phyloP scores from a whole-genome alignment of 64 coral and sea anemone species.

The Stylophora pistillata region DNA sequence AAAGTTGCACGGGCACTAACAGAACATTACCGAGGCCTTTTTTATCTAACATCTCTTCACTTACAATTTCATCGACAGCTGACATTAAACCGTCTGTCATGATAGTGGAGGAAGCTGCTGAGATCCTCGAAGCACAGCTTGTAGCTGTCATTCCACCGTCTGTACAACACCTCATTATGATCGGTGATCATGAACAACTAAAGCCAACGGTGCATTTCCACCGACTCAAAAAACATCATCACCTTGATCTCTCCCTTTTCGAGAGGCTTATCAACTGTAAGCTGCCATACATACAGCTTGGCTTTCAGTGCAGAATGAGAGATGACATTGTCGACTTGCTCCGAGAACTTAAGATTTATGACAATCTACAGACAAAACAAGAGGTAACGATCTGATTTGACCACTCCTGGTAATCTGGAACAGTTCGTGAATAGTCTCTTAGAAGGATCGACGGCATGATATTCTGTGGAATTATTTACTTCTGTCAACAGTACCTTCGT shows the following conservation, averaged over 20 bases:
- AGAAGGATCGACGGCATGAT: too few relatives aligned
- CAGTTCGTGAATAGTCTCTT: background rate
- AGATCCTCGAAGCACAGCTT: constrained; percentile 83
- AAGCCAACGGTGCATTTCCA: constrained; percentile 60
- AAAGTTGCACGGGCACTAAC: background rate
- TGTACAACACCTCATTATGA: constrained; percentile 84
- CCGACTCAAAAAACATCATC: constrained; percentile 32
- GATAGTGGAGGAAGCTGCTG: constrained; percentile 91
- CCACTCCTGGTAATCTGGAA: background rate
- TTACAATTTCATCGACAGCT: background rate
- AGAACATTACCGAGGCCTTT: too few relatives aligned
- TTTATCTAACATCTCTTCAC: background rate
- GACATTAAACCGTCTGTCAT: constrained; percentile 71
- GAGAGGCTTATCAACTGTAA: constrained; percentile 73
- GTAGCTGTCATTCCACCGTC: constrained; percentile 70
- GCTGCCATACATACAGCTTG: constrained; percentile 49
- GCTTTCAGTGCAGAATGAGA: constrained; percentile 78
- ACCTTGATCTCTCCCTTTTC: constrained; percentile 85
- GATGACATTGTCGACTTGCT: constrained; percentile 75
- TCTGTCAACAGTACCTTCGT: too few relatives aligned
- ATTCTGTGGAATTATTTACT: too few relatives aligned
- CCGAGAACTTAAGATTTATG: constrained; percentile 51
- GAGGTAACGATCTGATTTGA: constrained; percentile 44
- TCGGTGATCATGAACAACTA: constrained; percentile 85
- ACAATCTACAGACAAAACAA: constrained; percentile 41